A percentile compares a stretch with the other conserved stretches of the same genome.
phyloP scores from a whole-genome alignment of 2,113 vertebrate genomes.

The Carassius auratus region DNA sequence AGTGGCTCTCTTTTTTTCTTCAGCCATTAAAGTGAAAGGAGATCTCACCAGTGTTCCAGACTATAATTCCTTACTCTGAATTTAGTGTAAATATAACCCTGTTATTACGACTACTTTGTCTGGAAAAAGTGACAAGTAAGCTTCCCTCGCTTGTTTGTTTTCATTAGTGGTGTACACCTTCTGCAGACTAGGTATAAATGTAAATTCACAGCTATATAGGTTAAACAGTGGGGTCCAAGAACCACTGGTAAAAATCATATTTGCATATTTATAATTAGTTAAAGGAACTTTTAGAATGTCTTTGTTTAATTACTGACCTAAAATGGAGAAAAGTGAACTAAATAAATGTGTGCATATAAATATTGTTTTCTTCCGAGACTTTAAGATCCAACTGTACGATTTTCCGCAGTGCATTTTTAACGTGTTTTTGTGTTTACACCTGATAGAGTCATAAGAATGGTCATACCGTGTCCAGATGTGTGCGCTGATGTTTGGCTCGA shows the following conservation, averaged over 20 bases:
- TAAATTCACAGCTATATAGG: background rate
- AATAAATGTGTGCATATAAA: background rate
- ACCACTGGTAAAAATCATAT: background rate
- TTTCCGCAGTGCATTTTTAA: background rate
- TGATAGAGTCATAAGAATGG: background rate
- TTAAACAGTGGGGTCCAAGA: too few species aligned
- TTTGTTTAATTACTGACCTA: background rate
- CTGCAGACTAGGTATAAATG: background rate
- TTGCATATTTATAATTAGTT: background rate
- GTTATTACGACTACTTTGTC: slow-evolving; percentile 14
- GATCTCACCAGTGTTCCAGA: slow-evolving; percentile 4
- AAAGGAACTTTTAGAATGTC: background rate
- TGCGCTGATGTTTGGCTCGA: slow-evolving; percentile 75
- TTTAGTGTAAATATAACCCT: slow-evolving; percentile 35
- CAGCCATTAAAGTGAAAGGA: slow-evolving; percentile 64
- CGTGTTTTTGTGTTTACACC: background rate
- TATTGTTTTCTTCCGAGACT: background rate
- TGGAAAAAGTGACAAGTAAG: slow-evolving; percentile 44
- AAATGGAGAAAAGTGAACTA: background rate
- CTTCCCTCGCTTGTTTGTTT: slow-evolving; percentile 33
- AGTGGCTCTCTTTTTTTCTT: slow-evolving; percentile 46
- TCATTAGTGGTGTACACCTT: background rate
- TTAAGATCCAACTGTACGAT: background rate
- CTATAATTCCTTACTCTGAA: slow-evolving; percentile 35
- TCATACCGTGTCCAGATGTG: slow-evolving; percentile 72